Conservation (phyloP, 2,888 invertebrate genomes). For the Enchytraeus crypticus region DNA sequence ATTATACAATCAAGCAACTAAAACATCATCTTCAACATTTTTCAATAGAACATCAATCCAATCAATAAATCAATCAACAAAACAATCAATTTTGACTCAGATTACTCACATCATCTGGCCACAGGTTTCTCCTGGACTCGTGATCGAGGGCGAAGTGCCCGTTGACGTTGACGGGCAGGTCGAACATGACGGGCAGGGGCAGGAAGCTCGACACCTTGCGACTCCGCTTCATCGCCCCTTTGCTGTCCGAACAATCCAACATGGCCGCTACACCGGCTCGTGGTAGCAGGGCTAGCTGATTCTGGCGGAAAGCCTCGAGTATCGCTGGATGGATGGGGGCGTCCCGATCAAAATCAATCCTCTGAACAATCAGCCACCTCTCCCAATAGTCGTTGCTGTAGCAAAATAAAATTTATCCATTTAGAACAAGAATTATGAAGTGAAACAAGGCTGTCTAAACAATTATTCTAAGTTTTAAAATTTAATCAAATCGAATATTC, state of each 20-base stretch:
- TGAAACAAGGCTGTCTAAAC: no score
- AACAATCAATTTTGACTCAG: no score
- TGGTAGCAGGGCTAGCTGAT: constrained; percentile 29
- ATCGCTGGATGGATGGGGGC: constrained; percentile 21
- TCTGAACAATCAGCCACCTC: constrained; percentile 32
- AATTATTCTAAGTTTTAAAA: no score
- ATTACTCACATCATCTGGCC: constrained; percentile 23
- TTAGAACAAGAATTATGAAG: no score
- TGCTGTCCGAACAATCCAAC: constrained; percentile 18
- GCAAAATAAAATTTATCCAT: no score
- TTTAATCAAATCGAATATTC: no score
- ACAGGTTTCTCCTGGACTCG: constrained; percentile 33
- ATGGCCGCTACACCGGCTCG: constrained; percentile 27
- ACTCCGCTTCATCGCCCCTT: background rate
- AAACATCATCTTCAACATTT: no score
- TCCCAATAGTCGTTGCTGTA: constrained; percentile 27
- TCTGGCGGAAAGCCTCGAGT: constrained; percentile 22
- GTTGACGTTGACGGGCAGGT: constrained; percentile 39
- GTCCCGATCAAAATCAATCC: constrained; percentile 29
- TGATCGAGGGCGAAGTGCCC: constrained; percentile 38
- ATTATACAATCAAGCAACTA: no score
- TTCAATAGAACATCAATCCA: no score
- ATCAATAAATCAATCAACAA: no score
- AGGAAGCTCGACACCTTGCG: constrained; percentile 27
- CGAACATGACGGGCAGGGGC: constrained; percentile 27